Percentiles rank a stretch among this genome's conserved stretches.
phyloP scores from a whole-genome alignment of 2,888 invertebrate genomes.

The Oegoconia quadripuncta region DNA sequence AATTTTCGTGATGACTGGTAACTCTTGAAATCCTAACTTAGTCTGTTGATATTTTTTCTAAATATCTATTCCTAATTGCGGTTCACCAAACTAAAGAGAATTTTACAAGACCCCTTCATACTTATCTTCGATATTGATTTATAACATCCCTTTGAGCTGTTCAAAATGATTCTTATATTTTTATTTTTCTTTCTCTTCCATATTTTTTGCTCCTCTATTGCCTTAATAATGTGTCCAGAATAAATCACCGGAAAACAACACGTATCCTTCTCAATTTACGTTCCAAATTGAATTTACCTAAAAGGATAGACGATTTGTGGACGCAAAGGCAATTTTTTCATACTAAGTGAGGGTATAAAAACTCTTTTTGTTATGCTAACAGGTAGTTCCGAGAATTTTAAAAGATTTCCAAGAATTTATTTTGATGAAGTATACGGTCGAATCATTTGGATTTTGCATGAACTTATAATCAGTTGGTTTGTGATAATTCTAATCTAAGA shows the following conservation, averaged over 20 bases:
- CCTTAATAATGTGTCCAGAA: conserved; percentile 1
- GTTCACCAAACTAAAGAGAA: no score
- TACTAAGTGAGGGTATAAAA: conserved; percentile 23
- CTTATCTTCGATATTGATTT: conserved; percentile 45
- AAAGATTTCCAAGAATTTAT: conserved; percentile 49
- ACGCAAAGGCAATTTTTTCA: conserved; percentile 3
- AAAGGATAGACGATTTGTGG: background rate
- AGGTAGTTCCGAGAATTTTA: conserved; percentile 51
- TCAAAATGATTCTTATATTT: conserved; percentile 30
- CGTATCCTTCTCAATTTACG: background rate
- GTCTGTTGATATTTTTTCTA: no score
- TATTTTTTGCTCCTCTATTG: conserved; percentile 11
- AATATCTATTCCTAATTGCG: no score
- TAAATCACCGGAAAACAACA: background rate
- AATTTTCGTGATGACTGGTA: no score
- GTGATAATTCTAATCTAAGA: no score
- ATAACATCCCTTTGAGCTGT: conserved; percentile 31
- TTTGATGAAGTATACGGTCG: conserved; percentile 36
- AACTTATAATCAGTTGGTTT: no score
- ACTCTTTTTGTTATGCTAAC: conserved; percentile 38
- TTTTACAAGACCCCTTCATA: no score
- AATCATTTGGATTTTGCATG: conserved; percentile 24
- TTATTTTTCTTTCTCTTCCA: conserved; percentile 32
- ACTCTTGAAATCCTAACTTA: no score
- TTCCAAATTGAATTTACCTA: background rate